Percentiles rank a stretch among this genome's conserved stretches.
Evolutionary conservation across 2,113 vertebrate species (phyloP).

Genomic region (Pedetes capensis): DNA sequence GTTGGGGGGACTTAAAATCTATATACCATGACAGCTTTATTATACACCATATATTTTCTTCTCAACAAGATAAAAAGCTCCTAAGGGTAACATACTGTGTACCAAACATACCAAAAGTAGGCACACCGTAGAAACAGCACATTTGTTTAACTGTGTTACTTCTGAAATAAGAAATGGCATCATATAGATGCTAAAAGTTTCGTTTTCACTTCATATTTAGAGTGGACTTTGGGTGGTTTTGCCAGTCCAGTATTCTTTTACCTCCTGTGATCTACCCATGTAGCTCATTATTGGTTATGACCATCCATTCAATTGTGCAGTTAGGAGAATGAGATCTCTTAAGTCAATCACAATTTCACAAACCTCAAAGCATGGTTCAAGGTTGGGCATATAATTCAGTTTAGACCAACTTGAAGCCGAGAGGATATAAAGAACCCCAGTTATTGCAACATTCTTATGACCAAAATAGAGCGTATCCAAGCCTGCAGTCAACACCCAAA

Average conservation of each 20-base stretch:
- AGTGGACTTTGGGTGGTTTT: neutral
- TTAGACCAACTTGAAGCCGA: neutral
- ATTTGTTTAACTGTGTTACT: neutral
- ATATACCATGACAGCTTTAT: neutral
- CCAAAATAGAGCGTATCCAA: neutral
- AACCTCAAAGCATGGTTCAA: neutral
- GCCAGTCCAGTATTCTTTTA: neutral
- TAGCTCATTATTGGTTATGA: neutral
- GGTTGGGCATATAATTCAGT: neutral
- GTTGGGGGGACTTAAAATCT: neutral
- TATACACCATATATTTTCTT: neutral
- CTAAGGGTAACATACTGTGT: neutral
- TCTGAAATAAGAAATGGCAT: neutral
- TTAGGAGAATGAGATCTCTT: neutral
- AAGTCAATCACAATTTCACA: neutral
- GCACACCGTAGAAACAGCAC: neutral
- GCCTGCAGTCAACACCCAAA: neutral
- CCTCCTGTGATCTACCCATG: neutral
- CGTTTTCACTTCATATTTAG: neutral
- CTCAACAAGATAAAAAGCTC: neutral
- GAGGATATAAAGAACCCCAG: neutral
- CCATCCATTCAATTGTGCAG: neutral
- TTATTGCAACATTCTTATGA: neutral
- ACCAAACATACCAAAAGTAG: neutral
- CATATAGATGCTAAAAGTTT: neutral